Percentiles rank a stretch among this genome's conserved stretches.
These are phyloP conservation scores for Peromyscus polionotus DNA, from an alignment of 2,113 vertebrate species.

Conservation along the genomic window DNA sequence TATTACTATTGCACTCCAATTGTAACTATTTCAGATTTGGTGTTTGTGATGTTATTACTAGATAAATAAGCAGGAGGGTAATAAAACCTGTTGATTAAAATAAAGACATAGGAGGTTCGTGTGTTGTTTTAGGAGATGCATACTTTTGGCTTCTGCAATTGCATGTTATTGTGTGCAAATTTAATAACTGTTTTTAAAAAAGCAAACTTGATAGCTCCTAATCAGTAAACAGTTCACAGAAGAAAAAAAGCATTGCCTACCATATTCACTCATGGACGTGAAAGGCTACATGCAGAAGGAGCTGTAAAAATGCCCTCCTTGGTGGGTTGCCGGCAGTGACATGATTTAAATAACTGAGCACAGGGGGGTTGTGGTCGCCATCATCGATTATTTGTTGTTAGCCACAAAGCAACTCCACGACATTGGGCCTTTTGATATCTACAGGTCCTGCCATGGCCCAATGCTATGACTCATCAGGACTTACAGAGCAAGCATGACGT, in stretches of 20 bases:
- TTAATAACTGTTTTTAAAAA: slow-evolving; percentile 43
- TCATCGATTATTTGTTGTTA: neutral
- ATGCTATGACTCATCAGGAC: slow-evolving; percentile 68
- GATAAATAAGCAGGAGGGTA: slow-evolving; percentile 42
- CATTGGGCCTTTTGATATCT: slow-evolving; percentile 22
- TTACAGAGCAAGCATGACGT: slow-evolving; percentile 27
- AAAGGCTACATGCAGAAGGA: neutral
- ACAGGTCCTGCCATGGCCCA: slow-evolving; percentile 13
- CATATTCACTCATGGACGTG: neutral
- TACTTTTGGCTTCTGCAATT: slow-evolving; percentile 39
- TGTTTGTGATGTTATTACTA: slow-evolving; percentile 49
- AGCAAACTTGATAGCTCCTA: neutral
- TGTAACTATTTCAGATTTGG: slow-evolving; percentile 35
- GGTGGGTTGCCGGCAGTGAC: neutral
- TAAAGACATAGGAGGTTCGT: slow-evolving; percentile 39
- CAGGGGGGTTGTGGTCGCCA: neutral
- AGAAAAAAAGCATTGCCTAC: slow-evolving; percentile 40
- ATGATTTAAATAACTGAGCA: slow-evolving; percentile 6
- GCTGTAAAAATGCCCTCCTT: slow-evolving; percentile 48
- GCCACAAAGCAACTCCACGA: slow-evolving; percentile 5
- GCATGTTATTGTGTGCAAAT: neutral
- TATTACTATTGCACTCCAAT: slow-evolving; percentile 41
- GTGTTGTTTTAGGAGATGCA: neutral
- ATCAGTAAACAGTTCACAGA: slow-evolving; percentile 53
- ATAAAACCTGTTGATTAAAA: slow-evolving; percentile 76